These are phyloP conservation scores for Pteropus rufus DNA, from an alignment of 2,797 vertebrate species.

Conservation along the genomic window DNA sequence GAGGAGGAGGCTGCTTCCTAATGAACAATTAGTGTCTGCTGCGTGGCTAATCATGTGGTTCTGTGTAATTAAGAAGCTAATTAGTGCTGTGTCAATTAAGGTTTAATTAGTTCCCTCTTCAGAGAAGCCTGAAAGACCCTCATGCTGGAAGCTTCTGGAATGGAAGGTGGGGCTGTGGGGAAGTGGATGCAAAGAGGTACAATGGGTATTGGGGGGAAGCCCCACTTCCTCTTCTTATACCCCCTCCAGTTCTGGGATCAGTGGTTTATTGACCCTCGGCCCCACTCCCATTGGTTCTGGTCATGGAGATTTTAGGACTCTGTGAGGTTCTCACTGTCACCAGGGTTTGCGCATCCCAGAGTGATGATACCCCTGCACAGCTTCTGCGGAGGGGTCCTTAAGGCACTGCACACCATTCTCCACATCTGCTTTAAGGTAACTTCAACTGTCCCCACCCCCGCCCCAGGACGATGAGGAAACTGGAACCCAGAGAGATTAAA, in stretches of 20 bases:
- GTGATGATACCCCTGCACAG: background rate
- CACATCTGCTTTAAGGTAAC: background rate
- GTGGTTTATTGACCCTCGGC: background rate
- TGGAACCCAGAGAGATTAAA: background rate
- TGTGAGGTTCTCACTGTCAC: background rate
- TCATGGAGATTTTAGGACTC: background rate
- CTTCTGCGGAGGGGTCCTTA: background rate
- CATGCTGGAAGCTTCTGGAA: constrained; percentile 57
- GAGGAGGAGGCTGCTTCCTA: constrained; percentile 87
- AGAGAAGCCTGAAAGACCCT: constrained; percentile 50
- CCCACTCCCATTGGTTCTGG: background rate
- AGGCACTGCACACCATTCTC: background rate
- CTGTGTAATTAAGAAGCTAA: constrained; percentile 99
- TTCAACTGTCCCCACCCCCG: background rate
- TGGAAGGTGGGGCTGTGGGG: background rate
- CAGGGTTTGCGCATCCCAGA: background rate
- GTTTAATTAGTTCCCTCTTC: constrained; percentile 94
- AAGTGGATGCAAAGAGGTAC: background rate
- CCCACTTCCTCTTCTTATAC: background rate
- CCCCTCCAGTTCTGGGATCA: background rate
- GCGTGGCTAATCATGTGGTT: constrained; percentile 98
- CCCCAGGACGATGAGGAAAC: background rate
- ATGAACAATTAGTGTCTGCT: constrained; percentile 98
- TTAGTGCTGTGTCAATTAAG: constrained; percentile 99
- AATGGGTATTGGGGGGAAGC: fast-evolving